A percentile compares a stretch with the other conserved stretches of the same genome.
These are phyloP conservation scores for Gallinago undulata DNA, from an alignment of 2,113 vertebrate genomes.

Conservation along the genomic window DNA sequence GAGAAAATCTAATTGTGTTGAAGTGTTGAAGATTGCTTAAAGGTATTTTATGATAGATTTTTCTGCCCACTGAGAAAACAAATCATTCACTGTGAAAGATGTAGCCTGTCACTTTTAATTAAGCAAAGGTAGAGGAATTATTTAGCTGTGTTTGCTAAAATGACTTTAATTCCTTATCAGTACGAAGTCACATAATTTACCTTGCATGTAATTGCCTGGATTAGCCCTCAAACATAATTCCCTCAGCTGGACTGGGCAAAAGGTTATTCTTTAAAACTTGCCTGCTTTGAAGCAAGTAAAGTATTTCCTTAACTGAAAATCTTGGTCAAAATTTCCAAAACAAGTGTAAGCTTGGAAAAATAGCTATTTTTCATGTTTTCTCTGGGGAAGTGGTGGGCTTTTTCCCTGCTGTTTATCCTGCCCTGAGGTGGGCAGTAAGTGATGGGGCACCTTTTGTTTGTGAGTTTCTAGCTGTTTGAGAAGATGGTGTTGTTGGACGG, in stretches of 20 bases:
- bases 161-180: neutral
- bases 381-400: accelerated
- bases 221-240: neutral
- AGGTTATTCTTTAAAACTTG: neutral
- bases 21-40: neutral
- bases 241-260: neutral
- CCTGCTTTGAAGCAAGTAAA: neutral
- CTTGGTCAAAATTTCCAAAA: neutral
- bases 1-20: neutral
- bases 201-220: slow-evolving; percentile 3
- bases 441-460: neutral
- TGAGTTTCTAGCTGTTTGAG: neutral
- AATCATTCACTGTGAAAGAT: neutral
- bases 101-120: neutral
- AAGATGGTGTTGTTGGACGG: accelerated
- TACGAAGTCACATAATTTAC: neutral
- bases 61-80: neutral
- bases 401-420: neutral
- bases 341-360: neutral
- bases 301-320: neutral
- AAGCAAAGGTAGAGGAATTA: neutral
- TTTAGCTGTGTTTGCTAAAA: slow-evolving; percentile 18
- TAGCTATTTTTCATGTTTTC: neutral
- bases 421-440: neutral
- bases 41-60: neutral